Percentiles rank a stretch among this genome's conserved stretches.
Conservation (phyloP, 1,140 invertebrate species). For the Holotrichia oblita region DNA sequence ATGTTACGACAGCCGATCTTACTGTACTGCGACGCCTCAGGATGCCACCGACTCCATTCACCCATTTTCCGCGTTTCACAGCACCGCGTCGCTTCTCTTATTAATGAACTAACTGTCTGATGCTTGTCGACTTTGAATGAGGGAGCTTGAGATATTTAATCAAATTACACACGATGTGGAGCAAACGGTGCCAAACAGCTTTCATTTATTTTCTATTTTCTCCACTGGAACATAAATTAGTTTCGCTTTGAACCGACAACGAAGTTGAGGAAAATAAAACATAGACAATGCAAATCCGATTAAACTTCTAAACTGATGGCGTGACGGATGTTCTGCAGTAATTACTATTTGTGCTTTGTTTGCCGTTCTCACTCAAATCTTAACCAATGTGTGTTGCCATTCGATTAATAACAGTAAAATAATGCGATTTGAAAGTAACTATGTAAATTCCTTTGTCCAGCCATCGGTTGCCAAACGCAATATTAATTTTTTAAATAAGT, state of each 20-base stretch:
- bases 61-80: neutral
- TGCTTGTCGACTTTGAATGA: neutral
- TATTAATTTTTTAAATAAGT: too few species aligned
- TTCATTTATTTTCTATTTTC: slow-evolving; percentile 9
- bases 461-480: too few species aligned
- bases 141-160: slow-evolving; percentile 8
- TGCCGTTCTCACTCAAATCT: neutral
- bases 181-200: slow-evolving; percentile 30
- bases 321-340: slow-evolving; percentile 19
- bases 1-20: neutral
- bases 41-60: slow-evolving; percentile 17
- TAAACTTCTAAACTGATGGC: slow-evolving; percentile 17
- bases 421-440: too few species aligned
- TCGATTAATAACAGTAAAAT: neutral
- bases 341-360: slow-evolving; percentile 24
- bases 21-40: neutral
- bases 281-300: slow-evolving; percentile 26
- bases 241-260: neutral
- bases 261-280: neutral
- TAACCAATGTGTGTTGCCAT: neutral
- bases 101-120: slow-evolving; percentile 17
- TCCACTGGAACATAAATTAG: slow-evolving; percentile 12
- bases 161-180: slow-evolving; percentile 18
- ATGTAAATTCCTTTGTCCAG: too few species aligned
- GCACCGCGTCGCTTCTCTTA: neutral